Evolutionary conservation across 2,797 vertebrate genomes (phyloP), one percentile per base, ranked within the genome.

Genomic region (Etheostoma perlongum): DNA sequence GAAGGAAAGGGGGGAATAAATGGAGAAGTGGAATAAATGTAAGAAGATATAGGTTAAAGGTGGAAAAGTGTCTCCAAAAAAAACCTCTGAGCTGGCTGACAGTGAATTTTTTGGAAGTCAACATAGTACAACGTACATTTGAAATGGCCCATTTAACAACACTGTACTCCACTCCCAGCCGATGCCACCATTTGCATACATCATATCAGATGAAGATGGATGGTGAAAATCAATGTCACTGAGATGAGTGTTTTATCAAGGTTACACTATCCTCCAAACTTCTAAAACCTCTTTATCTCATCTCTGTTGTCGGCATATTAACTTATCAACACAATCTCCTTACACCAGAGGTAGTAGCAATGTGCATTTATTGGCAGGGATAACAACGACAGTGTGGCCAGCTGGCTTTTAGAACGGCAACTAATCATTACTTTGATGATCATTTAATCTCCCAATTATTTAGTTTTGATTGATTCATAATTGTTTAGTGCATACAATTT

Each of bases 121-220:
- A 57, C 3, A 92, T 94, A 95, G 92, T 93, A 91, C 89, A 86
- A 93, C 91, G 90, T 96, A 94, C 71, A 71, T 95, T 93, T 94
- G 96, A 95, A 96, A 96, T 92, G 94, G 96, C 94, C 96, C 96
- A 96, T 96, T 97, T 96, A 96, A 93, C 96, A 91, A 94, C 94
- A 82, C 92, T 84, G 92, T 91, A 92, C 92, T 94, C 78, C 86
- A 87, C 87, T 92, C 88, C 90, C 92, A 88, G 86, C 92, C 91
- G 89, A 80, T 77, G 90, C 91, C 92, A 88, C 93, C 94, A 96
- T 97, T 95, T 96, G 95, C 96, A 97, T 96, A 96, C 95, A 95
- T 95, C 94, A 90, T 95, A 96, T 96, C 94, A 94, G 96, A 96
- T 96, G 95, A 96, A 96, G 96, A 97, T 96, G 94, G 96, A 97